Percentiles rank a stretch among this genome's conserved stretches.
These are phyloP conservation scores for Geopemphigus sp. DNA, from an alignment of 1,140 invertebrate genomes.

Conservation along the genomic window DNA sequence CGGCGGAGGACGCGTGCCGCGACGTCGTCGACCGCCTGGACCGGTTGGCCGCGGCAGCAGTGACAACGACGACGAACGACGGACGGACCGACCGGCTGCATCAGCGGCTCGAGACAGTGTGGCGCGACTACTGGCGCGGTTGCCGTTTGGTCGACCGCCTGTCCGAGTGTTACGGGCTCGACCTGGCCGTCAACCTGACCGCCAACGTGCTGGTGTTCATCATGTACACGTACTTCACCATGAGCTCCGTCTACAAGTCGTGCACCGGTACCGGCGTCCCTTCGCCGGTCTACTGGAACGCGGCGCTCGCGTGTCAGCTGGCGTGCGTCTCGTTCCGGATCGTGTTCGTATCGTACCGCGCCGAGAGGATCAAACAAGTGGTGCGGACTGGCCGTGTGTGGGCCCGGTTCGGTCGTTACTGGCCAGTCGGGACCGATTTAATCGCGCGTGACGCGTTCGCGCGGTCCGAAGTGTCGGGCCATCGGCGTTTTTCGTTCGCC, in stretches of 20 bases:
- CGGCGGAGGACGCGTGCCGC: not conserved
- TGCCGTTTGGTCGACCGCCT: not conserved
- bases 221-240: not conserved
- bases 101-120: not conserved
- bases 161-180: not conserved
- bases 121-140: conserved; percentile 8
- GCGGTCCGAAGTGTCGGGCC: too few relatives aligned
- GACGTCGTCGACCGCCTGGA: not conserved
- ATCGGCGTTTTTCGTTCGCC: too few relatives aligned
- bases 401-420: too few relatives aligned
- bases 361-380: conserved; percentile 17
- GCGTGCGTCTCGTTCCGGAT: not conserved
- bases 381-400: too few relatives aligned
- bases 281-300: not conserved
- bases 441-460: too few relatives aligned
- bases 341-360: conserved; percentile 14
- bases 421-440: too few relatives aligned
- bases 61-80: too few relatives aligned
- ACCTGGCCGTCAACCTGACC: not conserved
- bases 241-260: not conserved
- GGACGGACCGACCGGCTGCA: not conserved
- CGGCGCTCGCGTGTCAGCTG: not conserved
- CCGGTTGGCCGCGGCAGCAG: not conserved
- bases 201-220: not conserved
- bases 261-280: too few relatives aligned